Evolutionary conservation across 2,113 vertebrate species (phyloP), one percentile per base, ranked within the genome.

Genomic region (Datnioides undecimradiatus): DNA sequence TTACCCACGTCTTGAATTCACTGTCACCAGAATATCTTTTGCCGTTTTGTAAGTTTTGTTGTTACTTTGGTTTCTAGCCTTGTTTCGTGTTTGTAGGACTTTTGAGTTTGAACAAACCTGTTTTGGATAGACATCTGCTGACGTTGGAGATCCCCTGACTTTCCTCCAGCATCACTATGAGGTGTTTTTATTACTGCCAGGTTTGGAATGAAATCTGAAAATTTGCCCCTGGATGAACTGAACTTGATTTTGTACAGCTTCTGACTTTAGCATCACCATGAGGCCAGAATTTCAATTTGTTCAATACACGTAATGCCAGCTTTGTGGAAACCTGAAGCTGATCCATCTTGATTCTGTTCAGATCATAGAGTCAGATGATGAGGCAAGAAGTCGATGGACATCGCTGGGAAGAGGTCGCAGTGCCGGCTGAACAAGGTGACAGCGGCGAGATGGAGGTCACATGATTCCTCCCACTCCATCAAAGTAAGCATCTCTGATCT

Each of bases 401-500:
- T 6, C 1, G 41, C 36, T 51, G n/a, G 3, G 25, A n/a, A 38
- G 23, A 59, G 14, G 6, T 29, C 0, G 1, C 40, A 31, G 48
- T 8, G 8, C 33, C 5, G 7, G 43, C 4, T 68, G 54, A 60
- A 6, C n/a, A n/a, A 27, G n/a, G 5, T 55, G 40, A 25, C 25
- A 13, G 33, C 3, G 11, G 7, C 9, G 10, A n/a, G 17, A 40
- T 51, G 25, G n/a, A 51, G 45, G 36, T 17, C 49, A 19, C 55
- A 38, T 48, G 43, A 43, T 25, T 49, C n/a, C 1, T 58, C 23
- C 27, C 52, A 5, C 73, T 73, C 41, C 27, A 60, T 49, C 23
- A 76, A 46, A 3, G 7, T 68, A 54, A 71, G 41, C 9, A 54
- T 25, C 33, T 72, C 36, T 68, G 45, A 25, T 62, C 66, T 60